Conservation (phyloP, 64 coral and sea anemone genomes). For the Pocillopora verrucosa region DNA sequence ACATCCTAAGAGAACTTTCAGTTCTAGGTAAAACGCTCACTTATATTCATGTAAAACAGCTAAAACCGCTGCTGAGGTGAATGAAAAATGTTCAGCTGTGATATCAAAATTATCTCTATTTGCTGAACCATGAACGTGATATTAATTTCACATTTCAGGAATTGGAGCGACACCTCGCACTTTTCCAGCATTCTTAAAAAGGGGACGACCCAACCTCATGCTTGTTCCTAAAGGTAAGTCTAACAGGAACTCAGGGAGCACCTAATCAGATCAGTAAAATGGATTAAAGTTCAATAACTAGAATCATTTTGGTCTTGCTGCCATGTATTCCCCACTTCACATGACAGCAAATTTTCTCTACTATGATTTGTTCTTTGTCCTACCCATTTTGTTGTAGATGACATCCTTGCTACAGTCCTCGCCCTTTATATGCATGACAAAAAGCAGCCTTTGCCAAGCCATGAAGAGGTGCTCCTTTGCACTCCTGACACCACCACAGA, state of each 20-base stretch:
- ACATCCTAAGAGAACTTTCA: constrained; percentile 46
- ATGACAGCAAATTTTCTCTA: too few relatives aligned
- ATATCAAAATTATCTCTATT: too few relatives aligned
- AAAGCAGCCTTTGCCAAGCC: constrained; percentile 58
- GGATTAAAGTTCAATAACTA: too few relatives aligned
- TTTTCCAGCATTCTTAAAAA: constrained; percentile 73
- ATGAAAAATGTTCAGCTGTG: background rate
- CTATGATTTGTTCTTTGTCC: background rate
- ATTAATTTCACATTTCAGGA: too few relatives aligned
- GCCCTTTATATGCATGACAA: constrained; percentile 76
- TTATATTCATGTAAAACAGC: too few relatives aligned
- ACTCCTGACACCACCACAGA: constrained; percentile 69
- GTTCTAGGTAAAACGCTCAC: constrained; percentile 15
- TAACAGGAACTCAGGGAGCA: background rate
- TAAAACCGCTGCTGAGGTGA: background rate
- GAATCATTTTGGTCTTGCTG: too few relatives aligned
- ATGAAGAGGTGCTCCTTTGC: constrained; percentile 72
- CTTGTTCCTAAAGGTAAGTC: constrained; percentile 78
- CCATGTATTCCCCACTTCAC: too few relatives aligned
- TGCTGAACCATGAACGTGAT: too few relatives aligned
- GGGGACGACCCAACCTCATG: constrained; percentile 75
- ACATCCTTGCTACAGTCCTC: constrained; percentile 67
- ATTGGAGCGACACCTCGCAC: constrained; percentile 8
- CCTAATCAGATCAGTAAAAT: too few relatives aligned
- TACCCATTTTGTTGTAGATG: constrained; percentile 16